Base-by-base conservation (phyloP, 2,888 invertebrate species). In the Pterostichus madidus region DNA sequence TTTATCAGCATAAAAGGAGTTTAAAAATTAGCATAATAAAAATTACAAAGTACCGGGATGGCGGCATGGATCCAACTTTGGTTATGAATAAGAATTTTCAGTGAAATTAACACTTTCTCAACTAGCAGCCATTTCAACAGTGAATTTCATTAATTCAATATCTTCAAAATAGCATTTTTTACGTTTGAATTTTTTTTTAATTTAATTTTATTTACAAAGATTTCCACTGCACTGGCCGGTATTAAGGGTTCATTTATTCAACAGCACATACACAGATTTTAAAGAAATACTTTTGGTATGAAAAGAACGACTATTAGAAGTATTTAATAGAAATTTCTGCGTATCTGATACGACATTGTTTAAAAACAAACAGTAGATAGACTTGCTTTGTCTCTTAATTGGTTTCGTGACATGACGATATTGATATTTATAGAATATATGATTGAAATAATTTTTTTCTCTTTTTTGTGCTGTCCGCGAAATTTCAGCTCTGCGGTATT, bases 21-120 rank as follows among this genome's bases (percentile, higher is more conserved):
- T 80, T 73, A 80, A 73, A 80, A 80, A 80, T 80, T 80, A 80
- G 53, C 80, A 80, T 80, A 56, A 80, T 80, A 80, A 80, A 80
- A 73, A 80, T 73, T 71, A 71, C 53, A 71, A 73, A 80, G 44
- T 46, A 53, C 32, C 80, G 32, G 52, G 73, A 32, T 75, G 44
- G 52, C 52, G 49, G 71, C 71, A 80, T 78, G 71, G 73, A 73
- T 80, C 53, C 53, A 80, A 80, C 80, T 80, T 73, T 64, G 71
- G 71, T 71, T 80, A 80, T 80, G 80, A 80, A 80, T 80, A 80
- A 80, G 71, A 80, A 73, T 71, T 61, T 56, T 17, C 35, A 71
- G 32, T 71, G 71, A 80, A 80, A 80, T 80, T 80, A 80, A 68
- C 80, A 80, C 80, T 80, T 71, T 71, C 80, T 73, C 17, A 80